Evolutionary conservation across 23 tunicate species (phyloP), one percentile per base, ranked within the genome.

Genomic region (Ciona savignyi): DNA sequence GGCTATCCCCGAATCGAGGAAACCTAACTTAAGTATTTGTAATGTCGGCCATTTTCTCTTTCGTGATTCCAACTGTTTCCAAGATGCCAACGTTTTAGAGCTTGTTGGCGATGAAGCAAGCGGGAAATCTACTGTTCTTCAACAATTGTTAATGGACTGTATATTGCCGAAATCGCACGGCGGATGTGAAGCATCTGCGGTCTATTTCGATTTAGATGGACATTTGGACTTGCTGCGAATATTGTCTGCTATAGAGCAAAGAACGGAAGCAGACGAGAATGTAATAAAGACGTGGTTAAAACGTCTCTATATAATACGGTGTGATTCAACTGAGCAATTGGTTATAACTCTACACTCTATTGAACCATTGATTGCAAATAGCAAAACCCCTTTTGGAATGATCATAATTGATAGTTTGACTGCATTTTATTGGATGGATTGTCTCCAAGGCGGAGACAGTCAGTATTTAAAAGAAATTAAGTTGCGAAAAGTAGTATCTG

Each of bases 321-420:
- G 96, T 62, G 71, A 68, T 4, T 35, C 60, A 67, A 22, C 66
- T 27, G 83, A 82, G 49, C 80, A 88, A 32, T 73, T 88, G 31
- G 71, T 82, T 15, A 73, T 88, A 22, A 82, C 86, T 28, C 66
- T 88, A 26, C 83, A 81, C 32, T 77, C 96, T 33, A 56, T 88
- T 34, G 88, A 82, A 33, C 78, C 88, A 22, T 19, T 88, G 30
- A 73, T 88, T 51, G 88, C 96, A 34, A 88, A 82, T 73, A 88
- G 84, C 66, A 88, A 77, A 72, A 61, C 72, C 6, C 86, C 95
- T 1, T 23, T 88, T 23, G 72, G 86, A 0, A 51, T 88, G 80
- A 62, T 88, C 6, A 77, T 88, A 25, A 30, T 88, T 23, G 96
- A 88, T 66, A 85, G 96, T 25, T 51, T 88, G 2, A 63, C 87